Conservation (phyloP, 2,797 vertebrate species). For the Valencia hispanica region DNA sequence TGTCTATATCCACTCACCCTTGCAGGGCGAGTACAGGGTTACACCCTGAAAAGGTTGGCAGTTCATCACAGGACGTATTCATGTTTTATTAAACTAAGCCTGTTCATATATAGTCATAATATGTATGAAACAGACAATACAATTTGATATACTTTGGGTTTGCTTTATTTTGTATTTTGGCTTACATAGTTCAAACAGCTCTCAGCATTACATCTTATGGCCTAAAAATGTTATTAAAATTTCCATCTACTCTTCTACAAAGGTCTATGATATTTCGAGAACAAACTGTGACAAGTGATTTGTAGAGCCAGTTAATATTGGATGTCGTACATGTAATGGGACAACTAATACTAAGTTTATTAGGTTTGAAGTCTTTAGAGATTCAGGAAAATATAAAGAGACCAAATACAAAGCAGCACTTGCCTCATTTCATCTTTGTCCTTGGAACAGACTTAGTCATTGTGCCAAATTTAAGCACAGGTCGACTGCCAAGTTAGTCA, state of each 20-base stretch:
- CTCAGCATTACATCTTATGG: background rate
- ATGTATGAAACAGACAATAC: background rate
- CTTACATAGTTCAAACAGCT: background rate
- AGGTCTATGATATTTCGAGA: background rate
- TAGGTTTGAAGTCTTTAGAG: conserved; percentile 54
- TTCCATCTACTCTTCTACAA: too few relatives aligned
- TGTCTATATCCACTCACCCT: too few relatives aligned
- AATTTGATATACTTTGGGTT: background rate
- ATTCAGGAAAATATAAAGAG: conserved; percentile 55
- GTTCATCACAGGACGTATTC: too few relatives aligned
- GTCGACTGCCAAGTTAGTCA: conserved; percentile 20
- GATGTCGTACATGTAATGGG: conserved; percentile 41
- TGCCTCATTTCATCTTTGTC: conserved; percentile 37
- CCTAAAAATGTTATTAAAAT: background rate
- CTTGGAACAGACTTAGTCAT: conserved; percentile 37
- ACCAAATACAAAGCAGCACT: conserved; percentile 38
- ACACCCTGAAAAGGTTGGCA: too few relatives aligned
- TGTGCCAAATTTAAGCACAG: conserved; percentile 34
- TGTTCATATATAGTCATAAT: too few relatives aligned
- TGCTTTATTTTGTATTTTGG: background rate
- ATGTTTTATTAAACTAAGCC: too few relatives aligned
- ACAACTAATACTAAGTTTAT: conserved; percentile 47
- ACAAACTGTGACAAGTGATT: conserved; percentile 20
- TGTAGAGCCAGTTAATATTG: conserved; percentile 6
- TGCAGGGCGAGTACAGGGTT: too few relatives aligned